A percentile compares a stretch with the other conserved stretches of the same genome.
phyloP scores from a whole-genome alignment of 2,888 invertebrate species.

The Aplocera efformata region DNA sequence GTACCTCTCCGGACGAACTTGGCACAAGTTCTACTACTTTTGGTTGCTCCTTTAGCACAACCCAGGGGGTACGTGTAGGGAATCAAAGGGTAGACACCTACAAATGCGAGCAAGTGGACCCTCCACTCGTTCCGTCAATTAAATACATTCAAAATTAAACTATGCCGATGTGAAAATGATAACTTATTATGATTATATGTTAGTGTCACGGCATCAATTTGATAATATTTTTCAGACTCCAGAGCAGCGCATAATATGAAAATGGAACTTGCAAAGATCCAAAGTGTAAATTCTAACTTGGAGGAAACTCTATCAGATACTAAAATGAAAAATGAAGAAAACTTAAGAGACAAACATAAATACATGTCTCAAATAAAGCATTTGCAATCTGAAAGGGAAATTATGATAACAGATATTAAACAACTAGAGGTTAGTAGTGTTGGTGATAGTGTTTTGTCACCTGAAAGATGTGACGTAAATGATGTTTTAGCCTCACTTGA shows the following conservation, averaged over 20 bases:
- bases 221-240: constrained; percentile 50
- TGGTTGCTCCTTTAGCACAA: too few species aligned
- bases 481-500: constrained; percentile 52
- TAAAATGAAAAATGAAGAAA: constrained; percentile 46
- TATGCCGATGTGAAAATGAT: too few species aligned
- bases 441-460: constrained; percentile 53
- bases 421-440: constrained; percentile 56
- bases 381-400: constrained; percentile 54
- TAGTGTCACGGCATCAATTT: too few species aligned
- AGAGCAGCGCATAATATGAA: constrained; percentile 70
- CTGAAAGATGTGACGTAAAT: constrained; percentile 44
- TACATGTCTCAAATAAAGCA: constrained; percentile 43
- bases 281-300: constrained; percentile 46
- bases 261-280: constrained; percentile 57
- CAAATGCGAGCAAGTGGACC: too few species aligned
- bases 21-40: too few species aligned
- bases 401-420: constrained; percentile 54
- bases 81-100: too few species aligned
- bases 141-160: too few species aligned
- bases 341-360: constrained; percentile 43
- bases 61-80: too few species aligned
- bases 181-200: too few species aligned
- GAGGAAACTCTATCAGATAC: constrained; percentile 49
- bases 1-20: too few species aligned
- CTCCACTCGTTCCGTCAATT: too few species aligned